Base-by-base conservation (phyloP, 2,888 invertebrate genomes). In the Drosophila prostipennis region DNA sequence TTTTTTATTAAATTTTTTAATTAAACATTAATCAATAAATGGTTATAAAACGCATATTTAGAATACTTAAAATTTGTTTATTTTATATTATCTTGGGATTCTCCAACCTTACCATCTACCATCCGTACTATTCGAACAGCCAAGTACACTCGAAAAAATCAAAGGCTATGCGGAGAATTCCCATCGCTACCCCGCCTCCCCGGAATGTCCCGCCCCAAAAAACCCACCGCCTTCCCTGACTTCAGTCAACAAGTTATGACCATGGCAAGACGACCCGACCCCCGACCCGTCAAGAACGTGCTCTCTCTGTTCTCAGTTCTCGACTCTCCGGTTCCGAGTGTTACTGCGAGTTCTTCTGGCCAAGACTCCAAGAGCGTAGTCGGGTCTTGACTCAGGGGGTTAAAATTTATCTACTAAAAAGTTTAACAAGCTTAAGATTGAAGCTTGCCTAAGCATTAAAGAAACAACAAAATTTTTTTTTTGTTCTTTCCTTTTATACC, bases 111-210 rank as follows among this genome's bases (percentile, higher is more conserved):
- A 26, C 1, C 26, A 26, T 6, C 26, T 26, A 26, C 6, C 6
- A 26, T 26, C 26, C 26, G 26, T 26, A 26, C 5, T 26, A 6
- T 26, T 26, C 6, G 26, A 26, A 26, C 6, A 26, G 6, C 29
- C 70, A 63, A 68, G 79, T 82, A 79, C 82, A 82, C 82, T 88
- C 29, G n/a, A 82, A 88, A 63, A 82, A 82, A 88, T 76, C 69
- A 67, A 77, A 77, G 73, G 79, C 40, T 55, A 53, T 42, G 63
- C 71, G 52, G 56, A 53, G 65, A 54, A 58, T 72, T 82, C 77
- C 73, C 76, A 68, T 51, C 54, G 40, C 8, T 59, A 26, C 69
- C 58, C 70, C 48, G 37, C 51, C 67, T 40, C 51, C 26, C 60
- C 43, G 26, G 19, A 5, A 29, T 29, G 49, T 51, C 39, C 43